Percentiles rank a stretch among this genome's conserved stretches.
Conservation (phyloP, 2,113 vertebrate species). For the Sinosuthora webbiana region DNA sequence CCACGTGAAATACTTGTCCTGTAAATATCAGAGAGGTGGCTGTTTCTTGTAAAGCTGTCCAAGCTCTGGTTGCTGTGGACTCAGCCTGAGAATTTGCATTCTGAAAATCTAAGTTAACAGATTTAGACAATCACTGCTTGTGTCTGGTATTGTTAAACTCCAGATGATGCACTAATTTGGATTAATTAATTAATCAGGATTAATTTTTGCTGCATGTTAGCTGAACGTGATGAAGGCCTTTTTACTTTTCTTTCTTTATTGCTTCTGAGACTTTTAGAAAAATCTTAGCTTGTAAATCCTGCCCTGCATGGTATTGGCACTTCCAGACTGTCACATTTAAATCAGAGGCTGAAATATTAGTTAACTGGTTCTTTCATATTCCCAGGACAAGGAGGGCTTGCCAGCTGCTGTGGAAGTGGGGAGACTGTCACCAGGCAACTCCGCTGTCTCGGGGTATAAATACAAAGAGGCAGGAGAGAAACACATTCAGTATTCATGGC, state of each 20-base stretch:
- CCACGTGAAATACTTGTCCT: background rate
- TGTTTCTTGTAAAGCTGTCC: constrained; percentile 39
- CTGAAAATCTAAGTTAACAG: background rate
- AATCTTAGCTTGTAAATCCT: constrained; percentile 12
- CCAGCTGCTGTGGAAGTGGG: constrained; percentile 51
- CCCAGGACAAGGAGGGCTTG: constrained; percentile 36
- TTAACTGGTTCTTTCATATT: constrained; percentile 19
- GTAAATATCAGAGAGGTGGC: constrained; percentile 45
- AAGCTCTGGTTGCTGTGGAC: background rate
- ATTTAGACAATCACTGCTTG: background rate
- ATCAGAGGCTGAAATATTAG: constrained; percentile 52
- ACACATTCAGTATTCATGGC: constrained; percentile 1
- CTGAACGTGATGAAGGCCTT: background rate
- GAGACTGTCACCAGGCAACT: constrained; percentile 59
- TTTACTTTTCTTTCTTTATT: constrained; percentile 1
- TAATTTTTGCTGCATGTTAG: background rate
- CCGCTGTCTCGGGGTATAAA: constrained; percentile 1
- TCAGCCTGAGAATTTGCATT: constrained; percentile 20
- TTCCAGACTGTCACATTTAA: constrained; percentile 31
- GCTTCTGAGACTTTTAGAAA: constrained; percentile 21
- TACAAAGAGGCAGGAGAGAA: constrained; percentile 49
- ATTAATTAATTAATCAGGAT: background rate
- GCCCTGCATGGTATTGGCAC: background rate
- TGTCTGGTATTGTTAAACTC: background rate
- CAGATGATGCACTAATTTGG: background rate